Conservation (phyloP, 2,797 vertebrate species). For the Eulemur coronatus region DNA sequence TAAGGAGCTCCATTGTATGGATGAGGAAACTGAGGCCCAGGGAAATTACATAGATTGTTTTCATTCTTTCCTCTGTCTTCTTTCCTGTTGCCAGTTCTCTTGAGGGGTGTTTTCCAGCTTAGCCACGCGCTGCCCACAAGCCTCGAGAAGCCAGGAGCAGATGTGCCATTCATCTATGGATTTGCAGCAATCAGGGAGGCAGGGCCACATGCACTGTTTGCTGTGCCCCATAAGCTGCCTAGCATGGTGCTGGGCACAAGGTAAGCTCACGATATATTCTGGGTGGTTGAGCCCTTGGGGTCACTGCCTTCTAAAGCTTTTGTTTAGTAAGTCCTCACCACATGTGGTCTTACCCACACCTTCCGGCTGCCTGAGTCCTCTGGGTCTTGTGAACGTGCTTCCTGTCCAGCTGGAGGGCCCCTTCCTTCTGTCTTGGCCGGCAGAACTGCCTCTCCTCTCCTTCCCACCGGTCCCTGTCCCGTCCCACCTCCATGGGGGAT, state of each 20-base stretch:
- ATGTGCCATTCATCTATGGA: fast-evolving
- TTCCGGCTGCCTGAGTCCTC: background rate
- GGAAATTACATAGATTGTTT: background rate
- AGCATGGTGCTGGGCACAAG: background rate
- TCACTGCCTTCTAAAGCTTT: background rate
- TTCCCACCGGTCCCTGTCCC: background rate
- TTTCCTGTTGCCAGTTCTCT: background rate
- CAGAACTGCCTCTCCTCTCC: background rate
- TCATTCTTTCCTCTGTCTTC: background rate
- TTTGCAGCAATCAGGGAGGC: background rate
- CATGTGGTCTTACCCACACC: background rate
- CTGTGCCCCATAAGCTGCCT: background rate
- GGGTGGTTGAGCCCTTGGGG: background rate
- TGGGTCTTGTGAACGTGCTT: background rate
- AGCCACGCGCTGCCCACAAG: background rate
- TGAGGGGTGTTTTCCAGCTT: background rate
- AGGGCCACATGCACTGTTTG: background rate
- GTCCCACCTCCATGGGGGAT: too few species aligned
- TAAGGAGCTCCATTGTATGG: background rate
- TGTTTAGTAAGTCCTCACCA: background rate
- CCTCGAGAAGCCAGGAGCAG: background rate
- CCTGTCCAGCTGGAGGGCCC: background rate
- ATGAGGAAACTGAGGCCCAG: background rate
- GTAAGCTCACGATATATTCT: background rate
- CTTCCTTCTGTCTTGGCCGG: background rate